Evolutionary conservation across 2,797 vertebrate species (phyloP).

Genomic region (Dendrocincla tyrannina): DNA sequence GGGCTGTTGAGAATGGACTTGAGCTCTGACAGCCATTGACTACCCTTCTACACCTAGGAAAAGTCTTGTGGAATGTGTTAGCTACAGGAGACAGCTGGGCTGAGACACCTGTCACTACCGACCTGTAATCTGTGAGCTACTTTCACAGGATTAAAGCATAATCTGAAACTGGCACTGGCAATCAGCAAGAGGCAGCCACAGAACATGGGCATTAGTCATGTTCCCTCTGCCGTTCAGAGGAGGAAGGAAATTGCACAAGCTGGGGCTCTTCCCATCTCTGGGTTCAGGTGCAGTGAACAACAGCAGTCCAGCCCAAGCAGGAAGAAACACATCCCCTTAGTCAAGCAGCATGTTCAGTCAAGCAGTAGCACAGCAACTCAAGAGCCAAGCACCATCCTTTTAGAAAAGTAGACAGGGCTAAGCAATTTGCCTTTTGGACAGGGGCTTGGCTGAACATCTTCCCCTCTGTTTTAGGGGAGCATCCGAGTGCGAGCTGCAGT

Average conservation of each 20-base stretch:
- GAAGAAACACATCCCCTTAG: neutral
- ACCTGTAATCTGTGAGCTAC: neutral
- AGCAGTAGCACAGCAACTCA: accelerated
- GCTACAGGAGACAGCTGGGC: neutral
- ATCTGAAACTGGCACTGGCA: neutral
- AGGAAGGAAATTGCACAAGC: neutral
- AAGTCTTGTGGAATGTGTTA: neutral
- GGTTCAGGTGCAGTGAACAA: neutral
- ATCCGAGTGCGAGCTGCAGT: neutral
- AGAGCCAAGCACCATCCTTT: neutral
- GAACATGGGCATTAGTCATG: accelerated
- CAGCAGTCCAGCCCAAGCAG: neutral
- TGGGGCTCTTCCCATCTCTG: neutral
- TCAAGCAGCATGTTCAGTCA: neutral
- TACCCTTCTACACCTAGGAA: accelerated
- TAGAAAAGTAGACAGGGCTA: neutral
- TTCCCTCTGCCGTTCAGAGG: neutral
- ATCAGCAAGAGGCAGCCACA: neutral
- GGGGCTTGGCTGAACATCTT: neutral
- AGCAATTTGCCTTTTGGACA: neutral
- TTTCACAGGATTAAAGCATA: neutral
- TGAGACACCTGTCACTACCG: neutral
- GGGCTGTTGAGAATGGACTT: neutral
- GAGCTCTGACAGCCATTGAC: neutral
- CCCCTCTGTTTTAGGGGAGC: neutral